These are phyloP conservation scores for Myripristis murdjan DNA, from an alignment of 2,797 vertebrate genomes.

Conservation along the genomic window DNA sequence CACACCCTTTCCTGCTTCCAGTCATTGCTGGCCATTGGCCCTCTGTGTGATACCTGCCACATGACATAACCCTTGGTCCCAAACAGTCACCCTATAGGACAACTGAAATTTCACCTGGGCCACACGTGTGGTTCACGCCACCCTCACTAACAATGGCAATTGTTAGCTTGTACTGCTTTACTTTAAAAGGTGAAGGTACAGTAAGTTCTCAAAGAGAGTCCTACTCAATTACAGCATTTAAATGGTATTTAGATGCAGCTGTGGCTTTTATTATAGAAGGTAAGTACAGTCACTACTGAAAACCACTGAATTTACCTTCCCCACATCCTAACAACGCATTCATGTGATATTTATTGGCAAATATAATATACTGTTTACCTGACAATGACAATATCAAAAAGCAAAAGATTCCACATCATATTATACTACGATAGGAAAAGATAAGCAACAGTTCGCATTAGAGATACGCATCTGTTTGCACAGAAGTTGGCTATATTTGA, in stretches of 20 bases:
- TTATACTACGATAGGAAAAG: background rate
- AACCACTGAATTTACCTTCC: background rate
- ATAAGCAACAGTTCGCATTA: background rate
- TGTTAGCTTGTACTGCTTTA: conserved; percentile 5
- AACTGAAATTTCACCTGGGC: conserved; percentile 60
- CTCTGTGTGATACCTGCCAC: conserved; percentile 8
- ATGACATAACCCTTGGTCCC: conserved; percentile 7
- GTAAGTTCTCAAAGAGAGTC: conserved; percentile 41
- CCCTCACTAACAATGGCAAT: conserved; percentile 51
- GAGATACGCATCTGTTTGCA: background rate
- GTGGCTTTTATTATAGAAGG: conserved; percentile 13
- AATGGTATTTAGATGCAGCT: conserved; percentile 17
- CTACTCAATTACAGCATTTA: conserved; percentile 46
- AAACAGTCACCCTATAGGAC: conserved; percentile 31
- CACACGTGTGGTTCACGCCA: conserved; percentile 29
- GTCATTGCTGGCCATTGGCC: conserved; percentile 9
- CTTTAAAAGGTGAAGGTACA: conserved; percentile 46
- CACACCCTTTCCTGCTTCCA: background rate
- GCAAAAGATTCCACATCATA: too few relatives aligned
- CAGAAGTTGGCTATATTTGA: conserved; percentile 2
- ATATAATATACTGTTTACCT: background rate
- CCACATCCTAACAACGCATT: background rate
- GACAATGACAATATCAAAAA: background rate
- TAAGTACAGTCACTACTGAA: background rate
- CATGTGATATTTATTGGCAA: background rate